Conservation (phyloP, 2,888 invertebrate species). For the Schizaphis graminum region DNA sequence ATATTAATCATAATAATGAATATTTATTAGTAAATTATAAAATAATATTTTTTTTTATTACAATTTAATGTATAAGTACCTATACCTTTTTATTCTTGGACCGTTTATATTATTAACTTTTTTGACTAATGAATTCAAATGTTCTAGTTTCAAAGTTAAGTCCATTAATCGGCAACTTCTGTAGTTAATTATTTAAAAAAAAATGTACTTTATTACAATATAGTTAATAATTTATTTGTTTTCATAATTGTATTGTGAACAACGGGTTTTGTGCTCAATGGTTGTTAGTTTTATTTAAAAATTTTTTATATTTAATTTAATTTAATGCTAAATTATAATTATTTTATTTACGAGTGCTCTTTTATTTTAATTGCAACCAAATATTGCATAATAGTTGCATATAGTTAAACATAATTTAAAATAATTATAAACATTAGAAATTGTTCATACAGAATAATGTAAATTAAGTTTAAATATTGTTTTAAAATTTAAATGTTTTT, state of each 20-base stretch:
- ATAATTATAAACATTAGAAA: background rate
- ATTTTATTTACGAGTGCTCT: background rate
- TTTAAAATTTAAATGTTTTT: background rate
- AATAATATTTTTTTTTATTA: too few relatives aligned
- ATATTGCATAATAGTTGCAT: background rate
- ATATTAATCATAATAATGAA: too few relatives aligned
- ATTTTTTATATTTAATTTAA: background rate
- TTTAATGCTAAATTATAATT: background rate
- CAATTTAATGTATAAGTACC: too few relatives aligned
- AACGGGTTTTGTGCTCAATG: background rate
- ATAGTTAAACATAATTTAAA: background rate
- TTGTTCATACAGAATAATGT: background rate
- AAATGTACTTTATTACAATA: background rate
- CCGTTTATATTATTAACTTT: too few relatives aligned
- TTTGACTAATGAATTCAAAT: too few relatives aligned
- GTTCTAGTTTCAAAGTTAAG: too few relatives aligned
- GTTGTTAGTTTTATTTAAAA: background rate
- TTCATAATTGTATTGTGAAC: background rate
- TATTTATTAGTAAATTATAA: too few relatives aligned
- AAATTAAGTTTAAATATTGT: conserved; percentile 12
- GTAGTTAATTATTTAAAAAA: background rate
- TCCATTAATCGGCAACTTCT: too few relatives aligned
- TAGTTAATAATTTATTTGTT: background rate
- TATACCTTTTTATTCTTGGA: too few relatives aligned
- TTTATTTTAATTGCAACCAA: background rate